Percentiles rank a stretch among this genome's conserved stretches.
These are phyloP conservation scores for Corythaixoides concolor DNA, from an alignment of 2,113 vertebrate genomes.

Conservation along the genomic window DNA sequence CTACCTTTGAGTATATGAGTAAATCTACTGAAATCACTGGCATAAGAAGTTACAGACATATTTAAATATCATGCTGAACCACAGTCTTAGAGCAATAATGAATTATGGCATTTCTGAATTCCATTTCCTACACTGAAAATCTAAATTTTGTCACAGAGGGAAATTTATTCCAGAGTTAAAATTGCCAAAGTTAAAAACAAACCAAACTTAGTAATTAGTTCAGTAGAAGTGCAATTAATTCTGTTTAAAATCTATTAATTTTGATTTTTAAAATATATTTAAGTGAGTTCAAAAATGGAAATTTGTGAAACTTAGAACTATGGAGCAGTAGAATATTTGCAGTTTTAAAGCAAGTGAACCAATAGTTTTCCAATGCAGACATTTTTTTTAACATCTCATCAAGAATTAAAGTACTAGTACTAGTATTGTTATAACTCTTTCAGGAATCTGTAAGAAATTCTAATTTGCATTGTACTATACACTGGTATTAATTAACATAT, in stretches of 20 bases:
- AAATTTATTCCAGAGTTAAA: neutral
- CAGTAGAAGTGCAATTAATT: neutral
- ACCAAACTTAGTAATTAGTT: neutral
- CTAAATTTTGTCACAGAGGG: neutral
- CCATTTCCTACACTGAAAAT: neutral
- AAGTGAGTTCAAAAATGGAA: neutral
- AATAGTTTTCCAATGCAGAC: neutral
- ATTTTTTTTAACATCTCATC: neutral
- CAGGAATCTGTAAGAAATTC: neutral
- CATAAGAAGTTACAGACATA: neutral
- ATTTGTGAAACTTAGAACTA: neutral
- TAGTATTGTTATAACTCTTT: neutral
- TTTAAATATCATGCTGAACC: neutral
- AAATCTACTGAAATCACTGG: neutral
- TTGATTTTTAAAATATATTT: neutral
- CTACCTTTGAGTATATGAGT: neutral
- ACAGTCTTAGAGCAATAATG: neutral
- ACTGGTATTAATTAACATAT: neutral
- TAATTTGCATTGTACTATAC: neutral
- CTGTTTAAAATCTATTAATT: neutral
- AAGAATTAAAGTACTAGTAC: neutral
- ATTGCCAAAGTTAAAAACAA: neutral
- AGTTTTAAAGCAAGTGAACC: neutral
- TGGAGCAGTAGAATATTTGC: neutral
- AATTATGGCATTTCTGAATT: neutral